Evolutionary conservation across 1,140 invertebrate species (phyloP), one percentile per base, ranked within the genome.

Genomic region (Riptortus pedestris): DNA sequence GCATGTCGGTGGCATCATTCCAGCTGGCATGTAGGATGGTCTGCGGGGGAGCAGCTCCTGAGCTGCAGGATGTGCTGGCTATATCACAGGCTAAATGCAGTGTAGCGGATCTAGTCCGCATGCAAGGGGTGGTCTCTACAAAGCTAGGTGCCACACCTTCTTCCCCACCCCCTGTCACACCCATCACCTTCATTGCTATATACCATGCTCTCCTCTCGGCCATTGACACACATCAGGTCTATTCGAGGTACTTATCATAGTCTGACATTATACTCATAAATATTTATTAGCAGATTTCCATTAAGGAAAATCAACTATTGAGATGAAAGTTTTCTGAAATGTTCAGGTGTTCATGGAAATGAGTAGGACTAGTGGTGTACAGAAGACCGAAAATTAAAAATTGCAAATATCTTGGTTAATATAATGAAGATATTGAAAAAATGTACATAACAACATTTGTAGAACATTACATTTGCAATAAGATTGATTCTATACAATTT

Each of bases 41-140:
- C 65, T 14, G 66, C 75, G 59, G 73, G 74, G 68, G 72, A 70
- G 58, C 71, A 66, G 60, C 75, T 67, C 72, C 75, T 65, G 70
- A 73, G 51, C 77, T 64, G 72, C 75, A 65, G 73, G 80, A 71
- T 67, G 77, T 55, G 73, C 79, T 83, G 28, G 81, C 80, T 7
- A 81, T 84, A 62, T 82, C 79, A 0, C 80, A 88, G 73, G 86
- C 83, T 70, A 85, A 85, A 72, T 89, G 86, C 74, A 87, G 85
- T 45, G 79, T 80, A 45, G 81, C 85, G 67, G 86, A 88, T 76
- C 78, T 88, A 62, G 76, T 78, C 27, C 82, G 87, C 63, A 89
- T 88, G 86, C 83, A 85, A 33, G 80, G 78, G 38, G 80, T 87
- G 47, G 82, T 89, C 68, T 75, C 73, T 27, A 81, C 82, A 73